These are phyloP conservation scores for Tipula unca DNA, from an alignment of 2,888 invertebrate genomes.

Conservation along the genomic window DNA sequence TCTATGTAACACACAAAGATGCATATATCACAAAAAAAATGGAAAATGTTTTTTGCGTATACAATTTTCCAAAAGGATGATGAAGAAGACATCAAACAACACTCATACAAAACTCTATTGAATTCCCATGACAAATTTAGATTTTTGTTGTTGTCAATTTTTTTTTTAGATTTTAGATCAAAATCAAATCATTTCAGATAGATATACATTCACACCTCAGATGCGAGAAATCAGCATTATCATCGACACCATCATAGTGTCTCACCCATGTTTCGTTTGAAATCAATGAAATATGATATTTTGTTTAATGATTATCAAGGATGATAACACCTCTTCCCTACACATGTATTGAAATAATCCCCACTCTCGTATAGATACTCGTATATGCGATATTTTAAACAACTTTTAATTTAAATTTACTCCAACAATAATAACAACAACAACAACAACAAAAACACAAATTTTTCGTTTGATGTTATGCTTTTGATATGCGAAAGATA, in stretches of 20 bases:
- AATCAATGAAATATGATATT: constrained; percentile 8
- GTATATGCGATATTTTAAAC: background rate
- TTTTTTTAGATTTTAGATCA: background rate
- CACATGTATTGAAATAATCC: background rate
- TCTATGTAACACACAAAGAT: background rate
- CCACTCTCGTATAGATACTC: background rate
- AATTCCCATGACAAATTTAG: background rate
- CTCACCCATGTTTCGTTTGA: background rate
- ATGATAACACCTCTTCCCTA: background rate
- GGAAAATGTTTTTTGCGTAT: background rate
- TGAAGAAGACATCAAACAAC: constrained; percentile 3
- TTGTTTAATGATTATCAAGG: background rate
- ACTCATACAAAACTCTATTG: constrained; percentile 2
- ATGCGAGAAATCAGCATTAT: background rate
- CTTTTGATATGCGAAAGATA: background rate
- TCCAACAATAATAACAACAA: too few species aligned
- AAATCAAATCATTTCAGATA: background rate
- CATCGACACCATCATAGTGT: background rate
- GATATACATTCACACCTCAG: background rate
- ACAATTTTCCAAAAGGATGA: background rate
- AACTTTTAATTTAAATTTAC: constrained; percentile 14
- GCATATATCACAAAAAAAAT: background rate
- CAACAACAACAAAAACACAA: background rate
- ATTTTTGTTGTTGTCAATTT: background rate
- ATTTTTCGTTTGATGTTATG: background rate